Conservation (phyloP, 2,113 vertebrate species). For the Salvelinus namaycush region DNA sequence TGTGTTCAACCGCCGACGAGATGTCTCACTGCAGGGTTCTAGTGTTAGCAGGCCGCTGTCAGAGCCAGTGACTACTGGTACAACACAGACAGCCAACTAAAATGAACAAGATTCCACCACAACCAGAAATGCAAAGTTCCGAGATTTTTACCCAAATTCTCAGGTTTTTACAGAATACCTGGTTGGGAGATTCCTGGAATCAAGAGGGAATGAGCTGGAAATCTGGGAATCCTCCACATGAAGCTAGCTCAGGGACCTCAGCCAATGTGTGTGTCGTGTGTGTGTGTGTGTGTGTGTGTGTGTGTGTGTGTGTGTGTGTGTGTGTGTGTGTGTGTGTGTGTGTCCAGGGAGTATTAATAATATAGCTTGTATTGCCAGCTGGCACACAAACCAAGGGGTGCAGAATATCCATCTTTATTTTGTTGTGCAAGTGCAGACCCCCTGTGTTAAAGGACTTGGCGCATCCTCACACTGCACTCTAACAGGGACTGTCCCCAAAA, state of each 20-base stretch:
- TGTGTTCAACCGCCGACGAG: background rate
- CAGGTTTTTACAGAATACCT: too few species aligned
- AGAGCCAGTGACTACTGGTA: too few species aligned
- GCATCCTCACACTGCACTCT: too few species aligned
- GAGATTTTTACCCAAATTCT: too few species aligned
- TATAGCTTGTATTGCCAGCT: background rate
- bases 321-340: background rate
- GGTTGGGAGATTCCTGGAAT: too few species aligned
- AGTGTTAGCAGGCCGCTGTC: too few species aligned
- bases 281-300: background rate
- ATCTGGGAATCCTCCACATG: background rate
- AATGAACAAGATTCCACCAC: background rate
- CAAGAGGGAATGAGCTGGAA: too few species aligned
- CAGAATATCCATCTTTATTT: background rate
- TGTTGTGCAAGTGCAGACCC: background rate
- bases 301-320: slow-evolving; percentile 12
- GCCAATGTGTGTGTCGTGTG: background rate
- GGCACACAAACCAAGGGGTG: background rate
- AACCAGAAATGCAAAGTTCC: too few species aligned
- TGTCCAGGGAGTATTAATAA: background rate
- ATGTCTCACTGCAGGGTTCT: too few species aligned
- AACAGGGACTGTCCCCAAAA: too few species aligned
- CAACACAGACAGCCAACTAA: too few species aligned
- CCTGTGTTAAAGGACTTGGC: too few species aligned
- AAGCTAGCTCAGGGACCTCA: background rate